These are phyloP conservation scores for Latrodectus elegans DNA, from an alignment of 2,888 invertebrate genomes.

Conservation along the genomic window DNA sequence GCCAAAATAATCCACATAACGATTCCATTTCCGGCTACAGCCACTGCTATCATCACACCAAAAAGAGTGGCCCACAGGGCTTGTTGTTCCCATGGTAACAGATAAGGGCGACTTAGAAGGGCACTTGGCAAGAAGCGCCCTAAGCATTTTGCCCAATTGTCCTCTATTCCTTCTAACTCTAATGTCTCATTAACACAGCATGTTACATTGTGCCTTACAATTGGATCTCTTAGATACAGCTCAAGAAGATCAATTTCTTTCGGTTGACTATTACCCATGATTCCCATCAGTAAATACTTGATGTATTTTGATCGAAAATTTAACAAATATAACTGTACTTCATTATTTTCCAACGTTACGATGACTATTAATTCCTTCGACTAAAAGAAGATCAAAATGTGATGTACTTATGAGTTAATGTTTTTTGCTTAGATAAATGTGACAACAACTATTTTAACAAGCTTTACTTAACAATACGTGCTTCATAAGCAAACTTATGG, in stretches of 20 bases:
- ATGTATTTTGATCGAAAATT: too few relatives aligned
- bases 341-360: too few relatives aligned
- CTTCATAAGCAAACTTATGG: too few relatives aligned
- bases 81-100: constrained; percentile 87
- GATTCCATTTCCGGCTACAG: constrained; percentile 89
- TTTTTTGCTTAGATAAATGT: too few relatives aligned
- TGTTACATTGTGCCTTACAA: constrained; percentile 31
- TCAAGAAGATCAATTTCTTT: constrained; percentile 56
- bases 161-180: background rate
- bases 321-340: too few relatives aligned
- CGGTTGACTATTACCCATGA: constrained; percentile 46
- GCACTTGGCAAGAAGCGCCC: constrained; percentile 26
- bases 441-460: too few relatives aligned
- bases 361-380: too few relatives aligned
- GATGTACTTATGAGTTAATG: too few relatives aligned
- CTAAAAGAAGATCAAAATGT: too few relatives aligned
- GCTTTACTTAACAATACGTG: too few relatives aligned
- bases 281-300: background rate
- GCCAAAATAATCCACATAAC: constrained; percentile 91
- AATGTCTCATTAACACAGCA: constrained; percentile 39
- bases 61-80: constrained; percentile 87
- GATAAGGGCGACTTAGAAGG: constrained; percentile 77
- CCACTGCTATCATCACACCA: constrained; percentile 84
- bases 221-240: constrained; percentile 39
- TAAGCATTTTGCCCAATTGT: constrained; percentile 34